These are phyloP conservation scores for Taxidea taxus DNA, from an alignment of 2,113 vertebrate genomes.

Conservation along the genomic window DNA sequence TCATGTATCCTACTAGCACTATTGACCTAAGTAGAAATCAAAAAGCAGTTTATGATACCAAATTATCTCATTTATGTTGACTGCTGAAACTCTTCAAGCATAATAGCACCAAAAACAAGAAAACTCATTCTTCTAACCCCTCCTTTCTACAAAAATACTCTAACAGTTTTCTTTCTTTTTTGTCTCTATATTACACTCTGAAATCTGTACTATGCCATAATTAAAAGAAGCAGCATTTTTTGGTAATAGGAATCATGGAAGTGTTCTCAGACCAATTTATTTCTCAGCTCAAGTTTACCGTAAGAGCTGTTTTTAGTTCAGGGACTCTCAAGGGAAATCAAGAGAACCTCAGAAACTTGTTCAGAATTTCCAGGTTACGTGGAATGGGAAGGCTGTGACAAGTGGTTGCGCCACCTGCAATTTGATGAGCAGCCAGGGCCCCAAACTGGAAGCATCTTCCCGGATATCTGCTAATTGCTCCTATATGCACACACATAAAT, in stretches of 20 bases:
- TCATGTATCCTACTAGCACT: not conserved
- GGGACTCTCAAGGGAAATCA: constrained; percentile 56
- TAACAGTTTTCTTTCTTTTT: not conserved
- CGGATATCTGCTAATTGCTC: not conserved
- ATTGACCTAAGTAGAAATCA: not conserved
- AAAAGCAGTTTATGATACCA: not conserved
- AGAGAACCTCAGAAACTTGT: constrained; percentile 22
- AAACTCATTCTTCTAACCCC: not conserved
- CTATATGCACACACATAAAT: not conserved
- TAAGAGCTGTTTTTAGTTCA: constrained; percentile 36
- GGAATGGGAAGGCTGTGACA: not conserved
- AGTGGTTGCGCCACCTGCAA: not conserved
- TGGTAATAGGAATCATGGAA: constrained; percentile 47
- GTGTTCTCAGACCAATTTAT: constrained; percentile 57
- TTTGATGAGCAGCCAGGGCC: not conserved
- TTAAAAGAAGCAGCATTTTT: constrained; percentile 51
- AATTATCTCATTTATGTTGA: not conserved
- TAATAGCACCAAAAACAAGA: not conserved
- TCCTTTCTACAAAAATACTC: not conserved
- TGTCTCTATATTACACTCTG: constrained; percentile 40
- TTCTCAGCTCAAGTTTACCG: constrained; percentile 51
- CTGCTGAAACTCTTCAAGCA: not conserved
- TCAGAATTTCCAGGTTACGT: constrained; percentile 53
- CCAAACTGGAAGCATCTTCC: not conserved
- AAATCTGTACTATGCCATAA: constrained; percentile 59